Percentiles rank a stretch among this genome's conserved stretches.
Evolutionary conservation across 2,797 vertebrate genomes (phyloP).

Genomic region (Diplodus sargus): DNA sequence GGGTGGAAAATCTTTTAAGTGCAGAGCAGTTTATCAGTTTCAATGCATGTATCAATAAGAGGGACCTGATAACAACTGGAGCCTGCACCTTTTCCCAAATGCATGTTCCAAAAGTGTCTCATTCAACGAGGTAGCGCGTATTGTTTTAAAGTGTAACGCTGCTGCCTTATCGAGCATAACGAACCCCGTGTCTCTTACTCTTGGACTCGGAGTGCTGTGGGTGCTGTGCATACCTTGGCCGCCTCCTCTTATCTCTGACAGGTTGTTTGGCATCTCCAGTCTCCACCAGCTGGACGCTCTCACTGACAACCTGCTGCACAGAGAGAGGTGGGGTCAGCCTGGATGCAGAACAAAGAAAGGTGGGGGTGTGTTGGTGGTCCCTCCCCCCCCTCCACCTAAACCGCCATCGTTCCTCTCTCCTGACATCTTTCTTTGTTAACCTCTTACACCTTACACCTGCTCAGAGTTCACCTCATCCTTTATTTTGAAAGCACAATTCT

Average conservation of each 20-base stretch:
- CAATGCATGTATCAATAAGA: conserved; percentile 53
- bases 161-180: conserved; percentile 44
- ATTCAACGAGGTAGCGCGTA: conserved; percentile 24
- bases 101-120: conserved; percentile 21
- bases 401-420: neutral
- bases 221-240: conserved; percentile 71
- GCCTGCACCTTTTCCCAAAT: conserved; percentile 19
- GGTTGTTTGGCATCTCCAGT: conserved; percentile 83
- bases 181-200: conserved; percentile 32
- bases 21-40: conserved; percentile 60
- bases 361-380: conserved; percentile 60
- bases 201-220: conserved; percentile 48
- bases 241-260: conserved; percentile 84
- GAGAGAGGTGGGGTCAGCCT: conserved; percentile 56
- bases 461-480: conserved; percentile 28
- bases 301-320: conserved; percentile 79
- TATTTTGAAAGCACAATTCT: conserved; percentile 27
- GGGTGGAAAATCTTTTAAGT: conserved; percentile 72
- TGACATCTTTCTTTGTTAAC: conserved; percentile 47
- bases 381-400: conserved; percentile 9
- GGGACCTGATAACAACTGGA: conserved; percentile 60
- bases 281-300: conserved; percentile 81
- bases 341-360: conserved; percentile 57
- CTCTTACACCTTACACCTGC: conserved; percentile 58
- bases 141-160: conserved; percentile 38